Base-by-base conservation (phyloP, 2,113 vertebrate species). In the Willisornis vidua region DNA sequence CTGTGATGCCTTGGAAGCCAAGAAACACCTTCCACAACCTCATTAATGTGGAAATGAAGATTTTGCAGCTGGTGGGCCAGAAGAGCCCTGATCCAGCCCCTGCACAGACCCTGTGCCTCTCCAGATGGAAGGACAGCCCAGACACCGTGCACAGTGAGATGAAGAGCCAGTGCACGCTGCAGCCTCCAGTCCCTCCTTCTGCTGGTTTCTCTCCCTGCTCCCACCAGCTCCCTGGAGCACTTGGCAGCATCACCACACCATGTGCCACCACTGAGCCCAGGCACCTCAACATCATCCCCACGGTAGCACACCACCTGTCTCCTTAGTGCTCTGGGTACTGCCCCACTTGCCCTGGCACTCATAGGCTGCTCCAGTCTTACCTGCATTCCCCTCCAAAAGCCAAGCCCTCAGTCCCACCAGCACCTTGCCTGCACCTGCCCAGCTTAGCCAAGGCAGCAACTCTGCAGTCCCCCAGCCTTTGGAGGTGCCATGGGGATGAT, bases 241-340 rank as follows among this genome's bases (percentile, higher is more conserved):
- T 1, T 12, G 20, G 83, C 62, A 46, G 57, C 85, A 55, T 6
- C 19, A 39, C 20, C 76, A 45, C 1, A 2, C 26, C 9, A 1
- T 0, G 1, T 26, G 54, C 26, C 77, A 59, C 3, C 16, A 0
- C 63, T 3, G n/a, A 67, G 80, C 65, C 51, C 6, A 2, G 45
- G 33, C 0, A 0, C 39, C 3, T 0, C 45, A 67, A 48, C 37
- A 11, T 1, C 3, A 0, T 6, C 31, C 17, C 26, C 5, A 1
- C 7, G 18, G 67, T 54, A 76, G 51, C 18, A 5, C 41, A 20
- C 0, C 0, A 19, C 29, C 59, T 17, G 2, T 65, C 79, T 22
- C 52, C 61, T 49, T 19, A 19, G 26, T 1, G 3, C 37, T 33
- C 49, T 9, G 26, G 43, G 77, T 9, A 28, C 49, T 19, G 8